Evolutionary conservation across 92 coral and sea anemone species (phyloP).

Genomic region (Epizoanthus illoricatus): DNA sequence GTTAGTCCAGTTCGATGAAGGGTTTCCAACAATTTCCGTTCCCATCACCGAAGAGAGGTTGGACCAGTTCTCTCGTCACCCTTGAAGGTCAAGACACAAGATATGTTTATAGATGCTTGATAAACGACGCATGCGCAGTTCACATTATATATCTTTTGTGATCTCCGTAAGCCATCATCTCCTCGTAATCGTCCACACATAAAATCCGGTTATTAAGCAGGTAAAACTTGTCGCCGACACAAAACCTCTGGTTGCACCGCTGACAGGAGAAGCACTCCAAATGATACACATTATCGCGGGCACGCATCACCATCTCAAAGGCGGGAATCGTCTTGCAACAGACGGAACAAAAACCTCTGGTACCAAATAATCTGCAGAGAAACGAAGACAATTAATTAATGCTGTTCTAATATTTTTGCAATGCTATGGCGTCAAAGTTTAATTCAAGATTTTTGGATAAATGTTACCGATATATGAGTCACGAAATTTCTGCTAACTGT

Average conservation of each 20-base stretch:
- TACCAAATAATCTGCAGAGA: slow-evolving; percentile 83
- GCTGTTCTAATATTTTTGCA: neutral
- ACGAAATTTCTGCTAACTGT: too few species aligned
- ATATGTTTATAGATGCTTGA: too few species aligned
- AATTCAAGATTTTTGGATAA: too few species aligned
- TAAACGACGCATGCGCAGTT: too few species aligned
- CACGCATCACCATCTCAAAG: slow-evolving; percentile 99
- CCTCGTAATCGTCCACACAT: slow-evolving; percentile 92
- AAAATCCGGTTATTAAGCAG: slow-evolving; percentile 88
- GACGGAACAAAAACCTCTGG: slow-evolving; percentile 89
- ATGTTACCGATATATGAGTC: too few species aligned
- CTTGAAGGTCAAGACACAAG: too few species aligned
- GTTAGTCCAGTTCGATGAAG: too few species aligned
- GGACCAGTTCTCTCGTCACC: too few species aligned
- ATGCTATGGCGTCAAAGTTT: too few species aligned
- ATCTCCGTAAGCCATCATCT: slow-evolving; percentile 82
- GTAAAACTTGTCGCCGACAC: slow-evolving; percentile 98
- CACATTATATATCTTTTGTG: slow-evolving; percentile 69
- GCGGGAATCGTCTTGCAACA: slow-evolving; percentile 97
- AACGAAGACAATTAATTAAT: slow-evolving; percentile 15
- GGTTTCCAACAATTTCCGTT: too few species aligned
- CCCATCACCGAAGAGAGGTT: too few species aligned
- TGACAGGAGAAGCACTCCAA: slow-evolving; percentile 97
- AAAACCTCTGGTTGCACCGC: slow-evolving; percentile 94
- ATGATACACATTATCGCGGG: slow-evolving; percentile 92